These are phyloP conservation scores for Eidolon helvum DNA, from an alignment of 2,113 vertebrate genomes.

Conservation along the genomic window DNA sequence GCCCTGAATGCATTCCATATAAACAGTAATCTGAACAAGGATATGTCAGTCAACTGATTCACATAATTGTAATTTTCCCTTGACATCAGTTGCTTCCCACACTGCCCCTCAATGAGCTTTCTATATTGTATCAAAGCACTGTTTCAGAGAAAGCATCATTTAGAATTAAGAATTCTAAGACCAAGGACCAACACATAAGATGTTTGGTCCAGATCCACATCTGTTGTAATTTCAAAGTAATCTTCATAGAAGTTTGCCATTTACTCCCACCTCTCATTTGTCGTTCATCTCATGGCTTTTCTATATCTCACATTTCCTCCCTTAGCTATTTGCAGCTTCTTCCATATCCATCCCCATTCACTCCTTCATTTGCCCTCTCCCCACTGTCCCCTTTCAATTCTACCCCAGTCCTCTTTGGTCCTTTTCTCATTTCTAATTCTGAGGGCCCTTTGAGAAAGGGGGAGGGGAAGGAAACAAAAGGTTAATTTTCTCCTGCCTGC, in stretches of 20 bases:
- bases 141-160: neutral
- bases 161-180: neutral
- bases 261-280: neutral
- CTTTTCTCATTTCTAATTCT: slow-evolving; percentile 84
- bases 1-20: neutral
- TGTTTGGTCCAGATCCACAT: neutral
- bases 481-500: slow-evolving; percentile 91
- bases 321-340: neutral
- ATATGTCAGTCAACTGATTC: neutral
- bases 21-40: neutral
- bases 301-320: neutral
- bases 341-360: neutral
- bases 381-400: neutral
- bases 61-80: neutral
- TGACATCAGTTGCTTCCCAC: neutral
- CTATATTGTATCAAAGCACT: neutral
- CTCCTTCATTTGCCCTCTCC: neutral
- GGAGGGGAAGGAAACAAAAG: slow-evolving; percentile 89
- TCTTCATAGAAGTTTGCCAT: neutral
- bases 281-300: neutral
- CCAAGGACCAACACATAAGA: neutral
- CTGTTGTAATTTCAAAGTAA: neutral
- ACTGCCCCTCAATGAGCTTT: neutral
- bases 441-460: slow-evolving; percentile 81
- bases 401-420: slow-evolving; percentile 44